Base-by-base conservation (phyloP, 2,888 invertebrate genomes). In the Amiota minor region DNA sequence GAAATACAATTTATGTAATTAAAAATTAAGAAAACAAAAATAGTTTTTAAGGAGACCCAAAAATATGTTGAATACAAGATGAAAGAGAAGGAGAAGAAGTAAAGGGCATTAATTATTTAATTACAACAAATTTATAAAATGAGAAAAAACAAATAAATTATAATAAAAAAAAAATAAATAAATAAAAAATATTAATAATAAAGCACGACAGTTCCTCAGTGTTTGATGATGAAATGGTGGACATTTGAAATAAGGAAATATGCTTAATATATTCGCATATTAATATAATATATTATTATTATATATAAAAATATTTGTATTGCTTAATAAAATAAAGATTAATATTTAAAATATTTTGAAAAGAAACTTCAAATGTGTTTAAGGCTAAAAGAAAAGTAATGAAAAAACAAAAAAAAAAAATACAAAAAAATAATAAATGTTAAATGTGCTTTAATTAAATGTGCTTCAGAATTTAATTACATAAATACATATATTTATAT, bases 381-480 rank as follows among this genome's bases (percentile, higher is more conserved):
- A 59, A 70, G 9, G n/a, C 23, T 56, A 9, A 45, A 62, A 71
- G 56, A 72, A 62, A 75, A 69, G 74, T 11, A 23, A 18, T n/a
- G 62, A 72, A 16, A 50, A 72, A 47, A 56, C n/a, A n/a, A n/a
- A n/a, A n/a, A n/a, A n/a, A n/a, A n/a, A n/a, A n/a, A n/a, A n/a
- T n/a, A n/a, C n/a, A 56, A 74, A 74, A 35, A 35, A 35, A 35
- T 16, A 74, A 78, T 79, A 78, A 78, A 76, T 79, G 77, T 82
- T 84, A 80, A 86, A 85, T 88, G 88, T 88, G 88, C 88, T 87
- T 87, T 88, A 87, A 80, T 75, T 87, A 79, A 85, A 85, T 87
- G 87, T 87, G 88, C 88, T 87, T 83, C 83, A 83, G 79, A 56
- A 9, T 35, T 35, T 35, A 35, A 35, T 78, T 76, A 78, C 72